Base-by-base conservation (phyloP, 2,888 invertebrate species). In the Acronicta psi region DNA sequence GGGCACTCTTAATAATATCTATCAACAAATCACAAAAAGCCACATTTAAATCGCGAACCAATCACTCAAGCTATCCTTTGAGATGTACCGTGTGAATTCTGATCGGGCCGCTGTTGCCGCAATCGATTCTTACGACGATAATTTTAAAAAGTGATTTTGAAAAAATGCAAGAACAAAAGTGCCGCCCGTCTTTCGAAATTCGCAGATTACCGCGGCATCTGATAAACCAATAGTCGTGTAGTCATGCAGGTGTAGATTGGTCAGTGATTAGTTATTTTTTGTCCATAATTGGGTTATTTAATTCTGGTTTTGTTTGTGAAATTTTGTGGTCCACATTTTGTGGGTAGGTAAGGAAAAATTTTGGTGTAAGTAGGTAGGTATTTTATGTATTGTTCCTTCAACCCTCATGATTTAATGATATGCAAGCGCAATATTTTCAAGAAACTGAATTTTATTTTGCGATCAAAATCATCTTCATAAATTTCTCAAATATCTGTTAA, bases 141-240 rank as follows among this genome's bases (percentile, higher is more conserved):
- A 91, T 90, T 93, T 90, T 82, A 86, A 87, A 91, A 88, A 88
- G 82, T 83, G 85, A 82, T 75, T 81, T 73, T 80, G 63, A 86
- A 89, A 88, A 89, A 82, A 80, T 80, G 77, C 59, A 69, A 81
- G 83, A 89, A 93, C 93, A 93, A 93, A 93, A 90, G 82, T 59
- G 82, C 90, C 91, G 90, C 85, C 86, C 77, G 85, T 83, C 84
- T 88, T 86, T 81, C 61, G 84, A 92, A 91, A 91, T 90, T 93
- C 86, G 88, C 92, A 92, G 93, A 92, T 93, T 92, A 90, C 86
- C 76, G 79, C 71, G 87, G 90, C 90, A 92, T 93, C 85, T 90
- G 92, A 92, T 93, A 92, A 93, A 89, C 91, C 90, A 89, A 92
- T 92, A 90, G 84, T 88, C 86, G 81, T 88, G 75, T 85, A 89